Conservation (phyloP, 1,140 invertebrate genomes). For the Heliconius eleuchia region DNA sequence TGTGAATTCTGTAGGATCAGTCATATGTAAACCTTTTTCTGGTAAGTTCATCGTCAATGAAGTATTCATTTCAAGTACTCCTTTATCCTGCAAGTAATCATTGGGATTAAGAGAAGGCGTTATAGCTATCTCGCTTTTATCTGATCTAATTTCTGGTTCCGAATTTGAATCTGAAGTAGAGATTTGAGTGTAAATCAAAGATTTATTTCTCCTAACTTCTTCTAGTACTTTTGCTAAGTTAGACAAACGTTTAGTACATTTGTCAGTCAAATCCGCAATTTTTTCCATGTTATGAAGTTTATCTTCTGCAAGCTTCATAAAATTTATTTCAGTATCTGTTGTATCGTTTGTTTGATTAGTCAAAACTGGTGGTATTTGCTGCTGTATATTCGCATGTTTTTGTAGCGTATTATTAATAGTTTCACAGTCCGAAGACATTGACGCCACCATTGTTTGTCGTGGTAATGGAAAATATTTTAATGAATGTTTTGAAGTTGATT, state of each 20-base stretch:
- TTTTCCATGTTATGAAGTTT: constrained; percentile 77
- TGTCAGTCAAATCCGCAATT: constrained; percentile 79
- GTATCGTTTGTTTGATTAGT: constrained; percentile 61
- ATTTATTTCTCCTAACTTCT: constrained; percentile 81
- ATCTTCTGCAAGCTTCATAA: constrained; percentile 67
- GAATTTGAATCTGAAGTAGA: constrained; percentile 67
- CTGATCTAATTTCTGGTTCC: constrained; percentile 57
- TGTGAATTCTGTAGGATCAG: constrained; percentile 45
- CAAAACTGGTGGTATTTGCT: constrained; percentile 49
- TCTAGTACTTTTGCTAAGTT: constrained; percentile 81
- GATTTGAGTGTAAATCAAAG: constrained; percentile 66
- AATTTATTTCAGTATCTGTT: constrained; percentile 58
- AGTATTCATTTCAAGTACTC: background rate
- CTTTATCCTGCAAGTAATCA: constrained; percentile 3
- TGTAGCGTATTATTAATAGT: background rate
- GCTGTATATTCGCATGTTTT: background rate
- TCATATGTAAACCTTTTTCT: constrained; percentile 14
- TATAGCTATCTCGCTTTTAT: constrained; percentile 43
- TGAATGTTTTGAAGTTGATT: background rate
- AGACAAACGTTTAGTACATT: constrained; percentile 80
- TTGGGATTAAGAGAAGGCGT: constrained; percentile 27
- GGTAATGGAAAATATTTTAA: constrained; percentile 1
- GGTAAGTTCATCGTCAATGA: constrained; percentile 24
- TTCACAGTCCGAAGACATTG: constrained; percentile 44
- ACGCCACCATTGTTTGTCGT: background rate